phyloP scores from a whole-genome alignment of 2,797 vertebrate genomes.

The Vespertilio murinus region DNA sequence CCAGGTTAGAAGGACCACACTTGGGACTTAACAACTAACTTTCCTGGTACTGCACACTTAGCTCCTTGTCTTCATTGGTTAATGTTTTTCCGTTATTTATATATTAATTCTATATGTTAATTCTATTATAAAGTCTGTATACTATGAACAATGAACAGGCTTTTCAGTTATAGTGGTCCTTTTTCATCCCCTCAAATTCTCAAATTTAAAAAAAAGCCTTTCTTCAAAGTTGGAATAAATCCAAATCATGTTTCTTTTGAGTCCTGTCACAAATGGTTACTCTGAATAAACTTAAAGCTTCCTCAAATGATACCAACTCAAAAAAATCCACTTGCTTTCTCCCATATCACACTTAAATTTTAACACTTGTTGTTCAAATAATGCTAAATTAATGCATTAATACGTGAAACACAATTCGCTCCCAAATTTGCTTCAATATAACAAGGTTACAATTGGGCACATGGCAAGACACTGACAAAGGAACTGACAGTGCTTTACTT shows the following conservation, averaged over 20 bases:
- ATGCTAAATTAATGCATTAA: not conserved
- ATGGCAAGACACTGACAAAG: not conserved
- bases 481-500: not conserved
- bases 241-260: not conserved
- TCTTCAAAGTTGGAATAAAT: not conserved
- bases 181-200: not conserved
- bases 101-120: not conserved
- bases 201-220: not conserved
- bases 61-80: not conserved
- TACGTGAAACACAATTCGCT: not conserved
- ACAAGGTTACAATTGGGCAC: not conserved
- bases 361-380: not conserved
- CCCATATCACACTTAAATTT: not conserved
- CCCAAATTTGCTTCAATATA: not conserved
- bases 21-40: not conserved
- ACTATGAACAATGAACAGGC: not conserved
- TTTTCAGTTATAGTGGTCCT: not conserved
- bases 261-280: not conserved
- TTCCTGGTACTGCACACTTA: not conserved
- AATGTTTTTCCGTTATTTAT: not conserved
- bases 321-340: not conserved
- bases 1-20: not conserved
- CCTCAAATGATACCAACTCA: not conserved
- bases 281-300: not conserved
- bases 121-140: not conserved